Base-by-base conservation (phyloP, 1,140 invertebrate species). In the Zaprionus taronus region DNA sequence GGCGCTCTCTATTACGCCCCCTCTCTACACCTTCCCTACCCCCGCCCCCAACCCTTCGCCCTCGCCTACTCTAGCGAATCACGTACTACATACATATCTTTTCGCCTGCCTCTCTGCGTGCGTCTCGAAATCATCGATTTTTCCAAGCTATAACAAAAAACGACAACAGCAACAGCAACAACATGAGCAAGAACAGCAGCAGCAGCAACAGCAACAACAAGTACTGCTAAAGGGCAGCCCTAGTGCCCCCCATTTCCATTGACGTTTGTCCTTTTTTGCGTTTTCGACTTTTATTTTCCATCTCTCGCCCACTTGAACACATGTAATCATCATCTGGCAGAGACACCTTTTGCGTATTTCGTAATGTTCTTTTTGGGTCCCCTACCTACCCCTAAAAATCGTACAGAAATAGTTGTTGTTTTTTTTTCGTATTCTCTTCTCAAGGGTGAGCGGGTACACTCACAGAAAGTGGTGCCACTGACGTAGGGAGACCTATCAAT, bases 171-270 rank as follows among this genome's bases (percentile, higher is more conserved):
- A 64, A 63, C 20, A 53, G 31, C 17, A 63, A 20, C 28, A 4
- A 14, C 36, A 63, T 26, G 26, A 64, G 51, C 57, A 62, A n/a
- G 28, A 63, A 31, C 44, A 64, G 36, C 67, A 62, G 58, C 20
- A 20, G 20, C 57, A 65, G 72, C 26, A 60, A 62, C 15, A 63
- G 24, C 51, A 5, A 73, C 58, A 66, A 77, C 71, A 82, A 82
- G 63, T 56, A 72, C 49, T 28, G 20, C 60, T 49, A 77, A 70
- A 58, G 60, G 72, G 64, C 80, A 67, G 55, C 26, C 80, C 83
- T 83, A 86, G 83, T 86, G 83, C 72, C 83, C 83, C 82, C 73
- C 73, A 75, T 87, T 87, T 83, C 20, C 63, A 73, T 63, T 68
- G 53, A 65, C 56, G 62, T 74, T 69, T 66, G 74, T 73, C 70